These are phyloP conservation scores for Charadrius vociferus DNA, from an alignment of 2,113 vertebrate genomes.

Conservation along the genomic window DNA sequence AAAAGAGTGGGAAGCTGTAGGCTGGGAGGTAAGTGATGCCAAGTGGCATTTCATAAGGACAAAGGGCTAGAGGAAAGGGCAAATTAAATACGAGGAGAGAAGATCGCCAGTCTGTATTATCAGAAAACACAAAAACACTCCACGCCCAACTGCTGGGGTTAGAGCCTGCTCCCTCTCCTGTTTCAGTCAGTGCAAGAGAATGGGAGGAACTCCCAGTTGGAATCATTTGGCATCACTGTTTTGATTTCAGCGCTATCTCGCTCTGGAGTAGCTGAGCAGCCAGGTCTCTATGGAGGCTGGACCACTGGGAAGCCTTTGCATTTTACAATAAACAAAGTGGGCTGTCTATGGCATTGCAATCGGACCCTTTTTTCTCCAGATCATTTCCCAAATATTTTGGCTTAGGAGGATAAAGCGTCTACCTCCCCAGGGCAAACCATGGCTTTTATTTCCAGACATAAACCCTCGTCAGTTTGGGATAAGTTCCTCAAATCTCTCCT, in stretches of 20 bases:
- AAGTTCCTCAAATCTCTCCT: background rate
- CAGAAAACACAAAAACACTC: background rate
- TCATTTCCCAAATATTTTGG: background rate
- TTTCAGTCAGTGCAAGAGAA: background rate
- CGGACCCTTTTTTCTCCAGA: background rate
- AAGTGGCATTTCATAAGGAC: background rate
- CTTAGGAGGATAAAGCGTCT: background rate
- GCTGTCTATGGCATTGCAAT: background rate
- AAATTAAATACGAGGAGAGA: background rate
- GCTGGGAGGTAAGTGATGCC: background rate
- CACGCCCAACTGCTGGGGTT: background rate
- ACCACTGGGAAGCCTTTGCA: too few species aligned
- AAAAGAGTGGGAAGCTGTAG: background rate
- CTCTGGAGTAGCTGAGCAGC: background rate
- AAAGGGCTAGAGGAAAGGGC: background rate
- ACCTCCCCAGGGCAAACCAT: background rate
- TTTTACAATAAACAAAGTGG: background rate
- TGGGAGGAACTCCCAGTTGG: background rate
- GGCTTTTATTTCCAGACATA: background rate
- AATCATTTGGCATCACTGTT: background rate
- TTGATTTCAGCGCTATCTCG: background rate
- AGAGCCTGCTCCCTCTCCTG: background rate
- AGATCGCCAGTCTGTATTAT: background rate
- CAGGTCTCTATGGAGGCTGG: background rate
- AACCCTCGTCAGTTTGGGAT: background rate